Percentiles rank a stretch among this genome's conserved stretches.
Evolutionary conservation across 2,113 vertebrate species (phyloP).

Genomic region (Lepidothrix coronata): DNA sequence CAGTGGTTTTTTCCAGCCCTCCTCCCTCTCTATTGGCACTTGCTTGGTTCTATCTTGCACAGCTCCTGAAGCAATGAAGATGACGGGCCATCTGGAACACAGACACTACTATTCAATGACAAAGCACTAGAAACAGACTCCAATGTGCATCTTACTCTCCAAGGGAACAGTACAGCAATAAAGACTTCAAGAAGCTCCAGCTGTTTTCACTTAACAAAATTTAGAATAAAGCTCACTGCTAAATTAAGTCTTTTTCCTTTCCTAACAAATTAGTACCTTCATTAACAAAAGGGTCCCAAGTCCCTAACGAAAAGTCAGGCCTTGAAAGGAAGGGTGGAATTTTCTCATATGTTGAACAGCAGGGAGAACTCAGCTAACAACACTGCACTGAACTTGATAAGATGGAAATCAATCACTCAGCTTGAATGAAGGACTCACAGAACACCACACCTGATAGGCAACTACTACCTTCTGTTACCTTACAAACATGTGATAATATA

Average conservation of each 20-base stretch:
- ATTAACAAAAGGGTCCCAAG: not conserved
- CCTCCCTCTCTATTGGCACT: not conserved
- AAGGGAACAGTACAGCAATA: not conserved
- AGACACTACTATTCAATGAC: not conserved
- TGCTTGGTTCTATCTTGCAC: not conserved
- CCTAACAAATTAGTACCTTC: not conserved
- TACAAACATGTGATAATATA: rapidly evolving
- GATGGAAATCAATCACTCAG: not conserved
- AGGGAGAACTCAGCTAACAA: not conserved
- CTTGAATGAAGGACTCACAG: not conserved
- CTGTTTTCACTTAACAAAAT: not conserved
- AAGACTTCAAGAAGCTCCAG: not conserved
- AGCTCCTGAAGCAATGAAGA: not conserved
- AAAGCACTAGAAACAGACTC: not conserved
- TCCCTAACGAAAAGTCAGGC: not conserved
- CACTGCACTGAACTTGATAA: rapidly evolving
- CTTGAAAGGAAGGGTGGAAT: not conserved
- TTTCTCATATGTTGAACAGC: not conserved
- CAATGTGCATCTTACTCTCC: not conserved
- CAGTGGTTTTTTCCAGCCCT: not conserved
- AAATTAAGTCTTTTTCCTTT: not conserved
- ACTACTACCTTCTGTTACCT: not conserved
- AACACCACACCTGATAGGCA: not conserved
- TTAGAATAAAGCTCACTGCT: not conserved
- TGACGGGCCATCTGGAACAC: not conserved